phyloP scores from a whole-genome alignment of 1,140 invertebrate genomes.

The Drosophila kepulauana region DNA sequence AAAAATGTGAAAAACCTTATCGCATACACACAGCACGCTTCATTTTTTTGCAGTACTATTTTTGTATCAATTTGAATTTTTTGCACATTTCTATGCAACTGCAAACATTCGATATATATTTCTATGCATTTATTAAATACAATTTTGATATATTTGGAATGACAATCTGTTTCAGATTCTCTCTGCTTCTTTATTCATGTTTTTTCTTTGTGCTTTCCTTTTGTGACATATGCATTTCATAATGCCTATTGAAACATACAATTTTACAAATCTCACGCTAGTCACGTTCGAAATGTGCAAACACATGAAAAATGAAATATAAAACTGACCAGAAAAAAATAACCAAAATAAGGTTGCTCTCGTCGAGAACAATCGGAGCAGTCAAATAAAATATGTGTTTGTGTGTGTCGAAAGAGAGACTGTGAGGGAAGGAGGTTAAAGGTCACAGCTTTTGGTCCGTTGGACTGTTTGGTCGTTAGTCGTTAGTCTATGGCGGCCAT shows the following conservation, averaged over 20 bases:
- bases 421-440: conserved; percentile 19
- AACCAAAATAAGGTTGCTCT: not conserved
- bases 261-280: conserved; percentile 53
- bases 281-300: conserved; percentile 51
- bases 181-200: not conserved
- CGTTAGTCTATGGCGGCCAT: conserved; percentile 34
- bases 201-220: conserved; percentile 2
- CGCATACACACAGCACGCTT: conserved; percentile 33
- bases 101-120: conserved; percentile 55
- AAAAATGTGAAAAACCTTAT: conserved; percentile 25
- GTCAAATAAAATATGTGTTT: conserved; percentile 1
- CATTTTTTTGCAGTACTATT: conserved; percentile 23
- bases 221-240: conserved; percentile 40
- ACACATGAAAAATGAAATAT: conserved; percentile 46
- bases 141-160: conserved; percentile 56
- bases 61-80: conserved; percentile 19
- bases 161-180: conserved; percentile 19
- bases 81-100: conserved; percentile 31
- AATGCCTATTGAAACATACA: conserved; percentile 39
- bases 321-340: conserved; percentile 21
- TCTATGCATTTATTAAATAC: conserved; percentile 65
- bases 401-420: not conserved
- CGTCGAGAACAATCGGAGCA: conserved; percentile 24
- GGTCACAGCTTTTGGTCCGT: conserved; percentile 43
- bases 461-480: conserved; percentile 34